Evolutionary conservation across 2,888 invertebrate species (phyloP).

Genomic region (Allacma fusca): DNA sequence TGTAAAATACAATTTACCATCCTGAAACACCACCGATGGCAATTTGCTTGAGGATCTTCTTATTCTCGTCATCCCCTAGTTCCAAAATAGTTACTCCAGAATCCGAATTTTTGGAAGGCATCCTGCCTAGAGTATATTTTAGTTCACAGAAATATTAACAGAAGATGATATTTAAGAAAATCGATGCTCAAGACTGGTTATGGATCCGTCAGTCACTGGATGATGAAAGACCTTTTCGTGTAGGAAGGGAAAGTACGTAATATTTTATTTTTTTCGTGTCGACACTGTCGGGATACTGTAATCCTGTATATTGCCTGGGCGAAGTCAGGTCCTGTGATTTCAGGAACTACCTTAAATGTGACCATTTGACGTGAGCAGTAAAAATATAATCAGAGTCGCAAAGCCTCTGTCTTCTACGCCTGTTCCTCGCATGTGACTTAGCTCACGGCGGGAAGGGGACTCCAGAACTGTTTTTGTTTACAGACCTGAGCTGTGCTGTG

Average conservation of each 20-base stretch:
- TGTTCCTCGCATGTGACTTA: neutral
- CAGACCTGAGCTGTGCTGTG: no score
- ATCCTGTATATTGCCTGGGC: no score
- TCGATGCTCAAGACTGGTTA: no score
- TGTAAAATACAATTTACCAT: constrained; percentile 72
- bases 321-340: no score
- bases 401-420: neutral
- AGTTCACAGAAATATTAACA: no score
- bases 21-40: constrained; percentile 79
- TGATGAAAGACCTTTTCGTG: no score
- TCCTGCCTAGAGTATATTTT: neutral
- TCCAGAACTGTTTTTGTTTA: neutral
- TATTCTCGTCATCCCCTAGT: constrained; percentile 33
- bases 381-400: neutral
- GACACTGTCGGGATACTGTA: no score
- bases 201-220: no score
- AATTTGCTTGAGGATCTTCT: constrained; percentile 39
- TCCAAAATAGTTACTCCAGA: neutral
- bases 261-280: no score
- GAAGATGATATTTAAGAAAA: no score
- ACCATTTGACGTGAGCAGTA: constrained; percentile 8
- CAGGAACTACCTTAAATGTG: neutral
- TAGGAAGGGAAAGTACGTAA: no score
- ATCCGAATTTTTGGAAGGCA: neutral
- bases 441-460: neutral